These are phyloP conservation scores for Hofmannophila pseudospretella DNA, from an alignment of 2,888 invertebrate species.

Conservation along the genomic window DNA sequence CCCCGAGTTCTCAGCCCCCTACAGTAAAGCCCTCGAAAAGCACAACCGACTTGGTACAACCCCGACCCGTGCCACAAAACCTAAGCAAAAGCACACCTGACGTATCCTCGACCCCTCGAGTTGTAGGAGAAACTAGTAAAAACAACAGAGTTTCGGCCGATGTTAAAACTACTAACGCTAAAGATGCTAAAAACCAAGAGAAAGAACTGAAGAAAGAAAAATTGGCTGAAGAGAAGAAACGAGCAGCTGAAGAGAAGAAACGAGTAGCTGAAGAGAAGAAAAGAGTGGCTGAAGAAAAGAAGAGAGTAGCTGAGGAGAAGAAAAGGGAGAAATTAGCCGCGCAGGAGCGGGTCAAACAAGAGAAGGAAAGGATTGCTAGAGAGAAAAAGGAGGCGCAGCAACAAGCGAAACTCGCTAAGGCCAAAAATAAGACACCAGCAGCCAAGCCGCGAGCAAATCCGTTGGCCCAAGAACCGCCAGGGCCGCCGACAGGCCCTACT, in stretches of 20 bases:
- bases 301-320: conserved; percentile 35
- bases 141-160: conserved; percentile 9
- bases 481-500: neutral
- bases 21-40: conserved; percentile 40
- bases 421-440: conserved; percentile 4
- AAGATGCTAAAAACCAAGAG: conserved; percentile 20
- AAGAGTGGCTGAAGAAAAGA: conserved; percentile 47
- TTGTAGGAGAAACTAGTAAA: conserved; percentile 27
- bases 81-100: conserved; percentile 38
- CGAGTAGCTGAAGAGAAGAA: conserved; percentile 52
- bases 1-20: conserved; percentile 17
- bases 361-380: conserved; percentile 33
- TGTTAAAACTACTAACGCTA: conserved; percentile 16
- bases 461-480: conserved; percentile 12
- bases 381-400: conserved; percentile 19
- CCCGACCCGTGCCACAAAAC: neutral
- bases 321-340: conserved; percentile 34
- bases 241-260: conserved; percentile 34
- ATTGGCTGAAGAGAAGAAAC: conserved; percentile 29
- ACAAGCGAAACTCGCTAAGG: conserved; percentile 11
- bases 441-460: conserved; percentile 11
- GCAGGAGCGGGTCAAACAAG: conserved; percentile 37
- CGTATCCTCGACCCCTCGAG: conserved; percentile 37
- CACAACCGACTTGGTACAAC: conserved; percentile 34
- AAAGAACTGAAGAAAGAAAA: conserved; percentile 15